These are phyloP conservation scores for Calosoma granatense DNA, from an alignment of 1,140 invertebrate species.

Conservation along the genomic window DNA sequence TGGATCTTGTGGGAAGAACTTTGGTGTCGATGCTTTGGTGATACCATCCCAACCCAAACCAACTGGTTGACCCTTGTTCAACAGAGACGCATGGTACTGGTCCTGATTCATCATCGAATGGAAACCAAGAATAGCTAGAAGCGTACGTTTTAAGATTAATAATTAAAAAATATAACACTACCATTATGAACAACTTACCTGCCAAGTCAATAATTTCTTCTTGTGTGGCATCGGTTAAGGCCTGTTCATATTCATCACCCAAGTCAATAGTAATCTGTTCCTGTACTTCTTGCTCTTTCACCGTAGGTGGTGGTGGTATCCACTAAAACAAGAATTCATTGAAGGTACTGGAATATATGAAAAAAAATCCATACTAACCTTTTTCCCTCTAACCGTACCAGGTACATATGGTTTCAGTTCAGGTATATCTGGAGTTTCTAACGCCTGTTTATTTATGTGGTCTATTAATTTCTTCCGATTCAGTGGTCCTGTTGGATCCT, in stretches of 20 bases:
- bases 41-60: constrained; percentile 85
- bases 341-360: too few species aligned
- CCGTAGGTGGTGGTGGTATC: constrained; percentile 72
- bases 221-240: constrained; percentile 82
- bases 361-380: too few species aligned
- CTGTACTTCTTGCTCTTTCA: constrained; percentile 69
- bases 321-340: constrained; percentile 48
- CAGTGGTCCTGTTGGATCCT: constrained; percentile 88
- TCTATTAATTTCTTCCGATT: constrained; percentile 94
- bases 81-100: constrained; percentile 93
- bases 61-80: constrained; percentile 82
- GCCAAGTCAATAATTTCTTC: constrained; percentile 99
- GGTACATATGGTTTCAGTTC: constrained; percentile 89
- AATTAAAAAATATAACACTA: too few species aligned
- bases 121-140: constrained; percentile 92
- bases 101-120: constrained; percentile 99
- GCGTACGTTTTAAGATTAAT: constrained; percentile 17
- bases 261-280: constrained; percentile 88
- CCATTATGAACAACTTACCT: too few species aligned
- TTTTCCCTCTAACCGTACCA: constrained; percentile 83
- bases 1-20: constrained; percentile 82
- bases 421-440: constrained; percentile 95
- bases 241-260: constrained; percentile 92
- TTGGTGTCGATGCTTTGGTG: constrained; percentile 87
- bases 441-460: constrained; percentile 94